Conservation (phyloP, 2,797 vertebrate species). For the Enteromius mattozi region DNA sequence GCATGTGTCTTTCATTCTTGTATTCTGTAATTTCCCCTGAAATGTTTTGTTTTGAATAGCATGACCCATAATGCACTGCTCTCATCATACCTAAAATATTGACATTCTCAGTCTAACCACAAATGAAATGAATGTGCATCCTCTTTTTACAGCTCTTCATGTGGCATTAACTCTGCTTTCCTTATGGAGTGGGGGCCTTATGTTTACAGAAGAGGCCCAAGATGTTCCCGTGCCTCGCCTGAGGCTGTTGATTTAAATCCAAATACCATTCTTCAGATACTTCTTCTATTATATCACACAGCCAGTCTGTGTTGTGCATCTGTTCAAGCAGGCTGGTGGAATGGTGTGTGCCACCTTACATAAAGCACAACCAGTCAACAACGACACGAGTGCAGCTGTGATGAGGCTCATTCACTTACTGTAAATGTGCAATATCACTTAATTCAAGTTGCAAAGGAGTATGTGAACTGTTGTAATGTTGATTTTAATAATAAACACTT, state of each 20-base stretch:
- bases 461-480: background rate
- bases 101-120: constrained; percentile 3
- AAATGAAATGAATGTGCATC: constrained; percentile 3
- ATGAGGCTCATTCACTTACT: background rate
- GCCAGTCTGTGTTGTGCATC: constrained; percentile 69
- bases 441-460: background rate
- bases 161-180: constrained; percentile 36
- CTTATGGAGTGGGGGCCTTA: constrained; percentile 40
- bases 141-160: constrained; percentile 25
- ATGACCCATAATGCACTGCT: background rate
- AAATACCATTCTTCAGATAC: constrained; percentile 76
- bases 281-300: constrained; percentile 73
- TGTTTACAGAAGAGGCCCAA: constrained; percentile 63
- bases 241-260: constrained; percentile 75
- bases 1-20: background rate
- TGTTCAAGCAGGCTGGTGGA: constrained; percentile 68
- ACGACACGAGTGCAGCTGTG: background rate
- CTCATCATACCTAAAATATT: constrained; percentile 10
- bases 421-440: background rate
- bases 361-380: constrained; percentile 15
- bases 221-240: constrained; percentile 68
- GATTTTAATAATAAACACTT: background rate
- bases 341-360: constrained; percentile 55
- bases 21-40: constrained; percentile 10
- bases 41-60: constrained; percentile 1